A percentile compares a stretch with the other conserved stretches of the same genome.
These are phyloP conservation scores for Digitonthophagus gazella DNA, from an alignment of 2,888 invertebrate genomes.

Conservation along the genomic window DNA sequence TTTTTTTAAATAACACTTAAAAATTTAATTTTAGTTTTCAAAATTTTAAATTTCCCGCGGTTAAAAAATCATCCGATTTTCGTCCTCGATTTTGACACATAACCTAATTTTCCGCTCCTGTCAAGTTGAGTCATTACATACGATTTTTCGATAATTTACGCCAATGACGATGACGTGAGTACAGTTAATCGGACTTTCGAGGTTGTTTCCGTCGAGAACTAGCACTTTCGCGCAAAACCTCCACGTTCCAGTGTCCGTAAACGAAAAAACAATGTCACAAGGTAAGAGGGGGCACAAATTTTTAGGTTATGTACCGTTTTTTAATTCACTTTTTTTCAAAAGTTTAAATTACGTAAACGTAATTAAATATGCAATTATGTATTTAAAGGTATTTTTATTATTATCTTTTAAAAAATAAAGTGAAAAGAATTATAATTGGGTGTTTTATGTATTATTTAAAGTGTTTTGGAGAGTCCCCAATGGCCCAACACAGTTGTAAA, in stretches of 20 bases:
- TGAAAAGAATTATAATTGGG: too few species aligned
- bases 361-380: too few species aligned
- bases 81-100: neutral
- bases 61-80: neutral
- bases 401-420: too few species aligned
- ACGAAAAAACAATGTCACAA: neutral
- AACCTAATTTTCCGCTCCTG: neutral
- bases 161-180: neutral
- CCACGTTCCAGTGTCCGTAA: neutral
- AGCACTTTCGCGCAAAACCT: neutral
- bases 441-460: slow-evolving; percentile 11
- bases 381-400: too few species aligned
- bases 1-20: neutral
- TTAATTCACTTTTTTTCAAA: too few species aligned
- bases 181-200: neutral
- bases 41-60: neutral
- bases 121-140: neutral
- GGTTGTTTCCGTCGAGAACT: neutral
- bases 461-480: slow-evolving; percentile 33
- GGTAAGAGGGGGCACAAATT: neutral
- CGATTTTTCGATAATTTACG: neutral
- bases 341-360: too few species aligned
- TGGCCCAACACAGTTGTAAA: slow-evolving; percentile 58
- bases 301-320: neutral
- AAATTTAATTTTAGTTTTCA: neutral